Conservation (phyloP, 2,113 vertebrate genomes). For the Sceloporus tristichus region DNA sequence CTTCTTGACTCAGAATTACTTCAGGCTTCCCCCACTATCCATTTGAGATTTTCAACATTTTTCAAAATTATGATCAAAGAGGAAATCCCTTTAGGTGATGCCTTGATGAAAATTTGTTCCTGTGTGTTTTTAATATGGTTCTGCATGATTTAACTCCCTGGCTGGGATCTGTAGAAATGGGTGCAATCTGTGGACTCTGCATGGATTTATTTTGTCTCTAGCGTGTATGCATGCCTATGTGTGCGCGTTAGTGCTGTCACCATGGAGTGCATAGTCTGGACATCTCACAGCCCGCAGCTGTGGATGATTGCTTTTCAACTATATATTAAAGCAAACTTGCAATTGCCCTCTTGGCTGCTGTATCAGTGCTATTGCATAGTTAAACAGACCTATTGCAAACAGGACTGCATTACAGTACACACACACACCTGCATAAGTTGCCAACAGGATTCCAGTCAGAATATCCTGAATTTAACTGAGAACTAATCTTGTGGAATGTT, state of each 20-base stretch:
- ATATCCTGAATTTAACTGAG: neutral
- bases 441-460: no score
- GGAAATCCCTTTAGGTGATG: no score
- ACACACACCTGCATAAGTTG: no score
- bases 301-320: no score
- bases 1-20: no score
- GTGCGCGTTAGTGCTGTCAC: neutral
- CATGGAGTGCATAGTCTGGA: neutral
- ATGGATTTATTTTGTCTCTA: neutral
- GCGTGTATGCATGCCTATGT: neutral
- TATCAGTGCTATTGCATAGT: no score
- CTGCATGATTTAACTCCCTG: neutral
- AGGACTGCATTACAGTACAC: no score
- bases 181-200: neutral
- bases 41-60: no score
- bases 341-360: neutral
- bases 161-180: neutral
- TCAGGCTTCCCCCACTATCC: no score
- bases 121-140: neutral
- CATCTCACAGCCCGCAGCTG: neutral
- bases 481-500: neutral
- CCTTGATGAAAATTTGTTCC: no score
- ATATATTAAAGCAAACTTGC: neutral
- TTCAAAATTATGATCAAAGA: no score
- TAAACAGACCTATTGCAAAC: no score